Evolutionary conservation across 2,888 invertebrate species (phyloP).

Genomic region (Tridacna gigas): DNA sequence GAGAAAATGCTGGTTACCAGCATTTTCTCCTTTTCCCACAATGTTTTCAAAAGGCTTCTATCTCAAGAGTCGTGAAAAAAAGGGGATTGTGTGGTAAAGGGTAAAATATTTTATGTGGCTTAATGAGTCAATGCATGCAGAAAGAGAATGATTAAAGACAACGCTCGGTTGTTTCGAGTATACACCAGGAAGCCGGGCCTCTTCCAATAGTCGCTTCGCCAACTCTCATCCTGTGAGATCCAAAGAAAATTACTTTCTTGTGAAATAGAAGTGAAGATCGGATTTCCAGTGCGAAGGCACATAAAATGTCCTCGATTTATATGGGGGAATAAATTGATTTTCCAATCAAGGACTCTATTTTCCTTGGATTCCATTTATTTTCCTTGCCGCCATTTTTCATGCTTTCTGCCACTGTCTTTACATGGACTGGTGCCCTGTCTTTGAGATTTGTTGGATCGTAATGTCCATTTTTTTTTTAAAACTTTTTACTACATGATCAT

Average conservation of each 20-base stretch:
- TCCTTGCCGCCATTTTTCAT: slow-evolving; percentile 11
- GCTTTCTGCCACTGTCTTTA: background rate
- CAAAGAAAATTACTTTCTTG: slow-evolving; percentile 37
- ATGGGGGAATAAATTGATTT: slow-evolving; percentile 59
- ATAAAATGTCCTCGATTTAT: slow-evolving; percentile 53
- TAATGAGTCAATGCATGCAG: background rate
- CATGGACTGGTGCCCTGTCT: slow-evolving; percentile 1
- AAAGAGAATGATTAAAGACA: background rate
- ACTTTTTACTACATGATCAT: too few relatives aligned
- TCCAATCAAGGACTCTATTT: slow-evolving; percentile 42
- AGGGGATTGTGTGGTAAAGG: background rate
- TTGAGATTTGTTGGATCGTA: background rate
- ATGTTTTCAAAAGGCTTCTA: too few relatives aligned
- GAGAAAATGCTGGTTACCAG: too few relatives aligned
- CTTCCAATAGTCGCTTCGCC: background rate
- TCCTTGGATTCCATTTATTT: slow-evolving; percentile 21
- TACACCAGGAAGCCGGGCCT: background rate
- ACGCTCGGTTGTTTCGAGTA: background rate
- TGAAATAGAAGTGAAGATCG: slow-evolving; percentile 62
- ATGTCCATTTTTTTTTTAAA: background rate
- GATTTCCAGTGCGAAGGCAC: slow-evolving; percentile 43
- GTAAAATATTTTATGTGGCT: background rate
- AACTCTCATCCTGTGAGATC: slow-evolving; percentile 5
- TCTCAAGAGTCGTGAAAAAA: background rate
- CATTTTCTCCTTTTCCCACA: too few relatives aligned